Base-by-base conservation (phyloP, 2,888 invertebrate species). In the Balanococcus diminutus region DNA sequence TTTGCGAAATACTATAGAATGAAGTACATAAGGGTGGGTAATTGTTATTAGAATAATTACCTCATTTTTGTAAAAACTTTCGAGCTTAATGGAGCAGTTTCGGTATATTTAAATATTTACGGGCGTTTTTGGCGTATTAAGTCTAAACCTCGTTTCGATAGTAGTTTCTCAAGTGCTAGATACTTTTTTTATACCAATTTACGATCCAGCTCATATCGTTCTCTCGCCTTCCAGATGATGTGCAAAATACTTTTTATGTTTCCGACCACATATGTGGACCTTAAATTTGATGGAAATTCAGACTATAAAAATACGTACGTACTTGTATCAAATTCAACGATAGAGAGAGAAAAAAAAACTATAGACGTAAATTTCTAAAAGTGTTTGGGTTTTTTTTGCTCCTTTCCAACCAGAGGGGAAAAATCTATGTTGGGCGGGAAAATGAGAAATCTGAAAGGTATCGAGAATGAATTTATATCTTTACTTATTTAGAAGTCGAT, bases 211-310 rank as follows among this genome's bases (percentile, higher is more conserved):
- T 67, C 51, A 51, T 51, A 51, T 51, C 51, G 28, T 67, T 28
- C n/a, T 67, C 61, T 67, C 61, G 61, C 61, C n/a, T 67, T 67
- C 61, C 61, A 67, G 61, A 67, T 67, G 61, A 67, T 67, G 61
- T 67, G 61, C 28, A 28, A 67, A 67, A 67, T 67, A 67, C 61
- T 67, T 67, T 51, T 67, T 67, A 67, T 28, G 11, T 67, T 67
- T 67, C 61, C 25, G 61, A 67, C 61, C 61, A 25, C 61, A 67
- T 67, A 67, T 67, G 61, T 28, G 61, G 61, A 67, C 28, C 28
- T 67, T 67, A 22, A 67, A 67, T 67, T 67, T 67, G 61, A 67
- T 67, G 61, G 61, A 67, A 51, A 67, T 67, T 67, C 61, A 14
- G 28, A 14, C 61, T 14, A 67, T 67, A 67, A 67, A 67, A 67